These are phyloP conservation scores for Atractosteus spatula DNA, from an alignment of 2,113 vertebrate genomes.

Conservation along the genomic window DNA sequence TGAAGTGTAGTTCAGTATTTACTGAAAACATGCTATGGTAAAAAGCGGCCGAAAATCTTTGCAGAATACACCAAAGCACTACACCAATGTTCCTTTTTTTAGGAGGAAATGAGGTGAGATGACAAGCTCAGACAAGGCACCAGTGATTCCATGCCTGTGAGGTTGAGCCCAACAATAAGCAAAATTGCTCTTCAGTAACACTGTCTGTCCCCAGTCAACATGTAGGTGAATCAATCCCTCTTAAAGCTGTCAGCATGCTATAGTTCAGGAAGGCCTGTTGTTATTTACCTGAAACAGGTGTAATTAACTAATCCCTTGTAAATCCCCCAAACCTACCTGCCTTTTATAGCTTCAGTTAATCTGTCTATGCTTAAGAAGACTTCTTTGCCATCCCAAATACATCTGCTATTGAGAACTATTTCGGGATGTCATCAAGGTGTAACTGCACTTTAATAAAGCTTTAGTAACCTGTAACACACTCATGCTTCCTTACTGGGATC, in stretches of 20 bases:
- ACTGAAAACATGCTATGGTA: too few relatives aligned
- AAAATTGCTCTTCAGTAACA: too few relatives aligned
- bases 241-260: constrained; percentile 16
- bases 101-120: too few relatives aligned
- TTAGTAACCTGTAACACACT: neutral
- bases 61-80: too few relatives aligned
- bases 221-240: constrained; percentile 9
- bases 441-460: neutral
- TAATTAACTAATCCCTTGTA: constrained; percentile 18
- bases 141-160: too few relatives aligned
- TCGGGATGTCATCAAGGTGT: neutral
- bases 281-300: constrained; percentile 22
- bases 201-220: too few relatives aligned
- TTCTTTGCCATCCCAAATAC: neutral
- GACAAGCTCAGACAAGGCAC: too few relatives aligned
- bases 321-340: neutral
- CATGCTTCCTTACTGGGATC: neutral
- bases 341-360: neutral
- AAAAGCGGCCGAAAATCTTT: too few relatives aligned
- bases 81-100: too few relatives aligned
- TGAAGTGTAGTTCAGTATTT: too few relatives aligned
- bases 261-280: neutral
- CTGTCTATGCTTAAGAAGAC: constrained; percentile 1
- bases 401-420: neutral
- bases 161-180: too few relatives aligned